These are phyloP conservation scores for Apotomis betuletana DNA, from an alignment of 2,888 invertebrate genomes.

Conservation along the genomic window DNA sequence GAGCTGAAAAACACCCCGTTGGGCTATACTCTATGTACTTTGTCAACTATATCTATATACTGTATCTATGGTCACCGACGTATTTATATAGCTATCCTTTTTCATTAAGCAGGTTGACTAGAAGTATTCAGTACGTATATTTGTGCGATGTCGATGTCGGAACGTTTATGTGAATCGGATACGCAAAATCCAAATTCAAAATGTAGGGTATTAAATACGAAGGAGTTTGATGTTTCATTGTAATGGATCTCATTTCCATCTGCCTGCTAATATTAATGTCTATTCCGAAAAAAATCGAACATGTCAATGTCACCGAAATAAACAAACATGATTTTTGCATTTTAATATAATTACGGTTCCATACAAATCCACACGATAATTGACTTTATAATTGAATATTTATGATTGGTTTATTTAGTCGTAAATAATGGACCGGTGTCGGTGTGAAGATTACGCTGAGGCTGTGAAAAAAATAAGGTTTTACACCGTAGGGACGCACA, in stretches of 20 bases:
- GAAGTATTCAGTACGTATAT: too few relatives aligned
- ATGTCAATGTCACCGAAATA: constrained; percentile 15
- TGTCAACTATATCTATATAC: too few relatives aligned
- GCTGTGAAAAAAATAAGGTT: constrained; percentile 68
- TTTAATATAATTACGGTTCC: background rate
- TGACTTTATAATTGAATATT: constrained; percentile 4
- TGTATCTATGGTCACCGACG: too few relatives aligned
- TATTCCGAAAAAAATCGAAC: background rate
- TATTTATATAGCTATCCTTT: too few relatives aligned
- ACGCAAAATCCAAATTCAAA: too few relatives aligned
- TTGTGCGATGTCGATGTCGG: too few relatives aligned
- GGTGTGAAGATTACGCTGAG: constrained; percentile 65
- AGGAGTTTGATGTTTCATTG: background rate
- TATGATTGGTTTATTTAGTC: constrained; percentile 11
- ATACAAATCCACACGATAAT: background rate
- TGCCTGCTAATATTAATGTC: background rate
- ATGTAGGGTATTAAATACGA: too few relatives aligned
- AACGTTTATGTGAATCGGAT: too few relatives aligned
- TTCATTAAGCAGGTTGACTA: too few relatives aligned
- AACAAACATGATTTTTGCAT: constrained; percentile 1
- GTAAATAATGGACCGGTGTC: constrained; percentile 70
- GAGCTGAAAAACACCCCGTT: too few relatives aligned
- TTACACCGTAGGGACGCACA: constrained; percentile 67
- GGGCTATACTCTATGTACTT: too few relatives aligned
- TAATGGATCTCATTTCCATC: constrained; percentile 1